Conservation (phyloP, 2,797 vertebrate species). For the Streptopelia turtur region DNA sequence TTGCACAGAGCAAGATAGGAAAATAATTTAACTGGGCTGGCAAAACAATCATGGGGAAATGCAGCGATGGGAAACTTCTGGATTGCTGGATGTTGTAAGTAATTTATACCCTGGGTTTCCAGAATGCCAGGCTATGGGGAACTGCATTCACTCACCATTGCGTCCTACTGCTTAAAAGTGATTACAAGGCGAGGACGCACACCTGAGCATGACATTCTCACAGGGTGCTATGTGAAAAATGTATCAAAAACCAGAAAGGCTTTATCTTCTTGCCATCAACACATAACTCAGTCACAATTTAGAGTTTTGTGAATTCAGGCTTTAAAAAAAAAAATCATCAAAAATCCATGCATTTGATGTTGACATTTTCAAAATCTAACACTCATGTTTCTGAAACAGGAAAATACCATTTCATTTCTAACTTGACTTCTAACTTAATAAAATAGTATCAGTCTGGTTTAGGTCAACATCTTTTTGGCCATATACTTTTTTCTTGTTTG, state of each 20-base stretch:
- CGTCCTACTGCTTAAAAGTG: background rate
- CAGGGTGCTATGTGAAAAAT: background rate
- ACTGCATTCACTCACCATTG: fast-evolving
- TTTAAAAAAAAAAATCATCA: background rate
- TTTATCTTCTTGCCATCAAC: background rate
- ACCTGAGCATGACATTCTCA: background rate
- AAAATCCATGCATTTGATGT: background rate
- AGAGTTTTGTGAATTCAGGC: background rate
- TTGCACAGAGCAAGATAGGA: background rate
- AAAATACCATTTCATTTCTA: background rate
- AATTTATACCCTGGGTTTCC: background rate
- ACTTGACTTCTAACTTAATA: background rate
- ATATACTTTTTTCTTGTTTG: background rate
- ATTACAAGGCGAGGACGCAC: background rate
- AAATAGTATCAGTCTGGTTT: background rate
- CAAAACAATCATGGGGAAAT: background rate
- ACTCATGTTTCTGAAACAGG: background rate
- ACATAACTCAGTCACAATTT: background rate
- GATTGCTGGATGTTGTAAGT: background rate
- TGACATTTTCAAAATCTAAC: background rate
- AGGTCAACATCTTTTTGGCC: background rate
- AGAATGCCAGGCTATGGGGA: background rate
- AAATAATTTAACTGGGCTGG: background rate
- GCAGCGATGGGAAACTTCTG: background rate
- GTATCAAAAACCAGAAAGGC: background rate